Base-by-base conservation (phyloP, 2,888 invertebrate genomes). In the Coenonympha arcania region DNA sequence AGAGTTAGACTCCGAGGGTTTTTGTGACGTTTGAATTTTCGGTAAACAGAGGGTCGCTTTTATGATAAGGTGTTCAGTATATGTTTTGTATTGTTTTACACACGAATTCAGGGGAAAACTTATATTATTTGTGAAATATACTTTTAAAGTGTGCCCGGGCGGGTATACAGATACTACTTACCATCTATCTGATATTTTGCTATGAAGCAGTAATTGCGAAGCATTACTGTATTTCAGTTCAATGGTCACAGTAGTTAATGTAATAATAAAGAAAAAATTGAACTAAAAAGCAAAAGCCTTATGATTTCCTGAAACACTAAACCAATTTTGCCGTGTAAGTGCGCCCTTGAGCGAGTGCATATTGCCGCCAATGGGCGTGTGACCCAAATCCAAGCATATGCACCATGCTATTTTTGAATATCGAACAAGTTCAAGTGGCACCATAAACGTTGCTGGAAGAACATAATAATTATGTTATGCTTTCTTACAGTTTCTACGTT, bases 331-430 rank as follows among this genome's bases (percentile, higher is more conserved):
- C 43, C 34, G 41, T 43, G 54, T 57, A 57, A 56, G 50, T 56
- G 55, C 62, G 79, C 64, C 83, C 83, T 83, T 83, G 85, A 71
- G 64, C 63, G 61, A 58, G 60, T 72, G 76, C 76, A 73, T 76
- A 67, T 42, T 26, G 71, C 79, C 63, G 71, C 66, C 73, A 82
- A 77, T 77, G 69, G 74, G 72, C 77, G 72, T 79, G 73, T 84
- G 84, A 85, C 84, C 84, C 68, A 81, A 76, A 79, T 84, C 71
- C 65, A 60, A 49, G 67, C 66, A 62, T 65, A 61, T 57, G 59
- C 58, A 55, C 58, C 19, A 18, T 30, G 61, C 60, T 81, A 79
- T 81, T 81, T 81, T 74, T 64, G 73, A 74, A 78, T 72, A 69
- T 71, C 65, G 69, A 71, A 66, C 72, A 76, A 76, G 72, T 79